Conservation (phyloP, 2,797 vertebrate genomes). For the Sciurus vulgaris region DNA sequence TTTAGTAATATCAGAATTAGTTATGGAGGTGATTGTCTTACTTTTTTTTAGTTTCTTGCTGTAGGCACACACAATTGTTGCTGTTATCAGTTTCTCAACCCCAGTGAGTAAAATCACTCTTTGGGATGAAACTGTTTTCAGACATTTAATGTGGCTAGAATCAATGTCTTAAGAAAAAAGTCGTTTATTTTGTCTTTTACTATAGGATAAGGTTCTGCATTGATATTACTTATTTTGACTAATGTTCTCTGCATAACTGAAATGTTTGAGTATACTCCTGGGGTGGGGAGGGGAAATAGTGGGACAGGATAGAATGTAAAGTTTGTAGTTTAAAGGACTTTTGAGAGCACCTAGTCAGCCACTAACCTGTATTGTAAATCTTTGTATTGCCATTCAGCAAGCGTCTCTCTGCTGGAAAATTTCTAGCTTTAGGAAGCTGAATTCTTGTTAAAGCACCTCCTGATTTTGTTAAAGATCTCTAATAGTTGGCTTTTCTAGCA, state of each 20-base stretch:
- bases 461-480: slow-evolving; percentile 47
- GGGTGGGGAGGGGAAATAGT: background rate
- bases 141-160: slow-evolving; percentile 20
- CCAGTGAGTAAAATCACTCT: background rate
- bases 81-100: background rate
- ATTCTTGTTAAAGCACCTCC: background rate
- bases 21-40: background rate
- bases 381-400: background rate
- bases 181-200: background rate
- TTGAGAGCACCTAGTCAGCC: background rate
- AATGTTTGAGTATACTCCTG: background rate
- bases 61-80: background rate
- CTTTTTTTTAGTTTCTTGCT: slow-evolving; percentile 19
- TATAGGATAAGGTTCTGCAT: background rate
- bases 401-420: slow-evolving; percentile 19
- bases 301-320: background rate
- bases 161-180: slow-evolving; percentile 20
- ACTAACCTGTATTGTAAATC: slow-evolving; percentile 19
- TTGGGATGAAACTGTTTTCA: slow-evolving; percentile 10
- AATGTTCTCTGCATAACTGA: background rate
- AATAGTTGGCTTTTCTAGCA: background rate
- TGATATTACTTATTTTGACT: slow-evolving; percentile 49
- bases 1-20: background rate
- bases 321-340: slow-evolving; percentile 11
- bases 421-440: slow-evolving; percentile 1